Percentiles rank a stretch among this genome's conserved stretches.
These are phyloP conservation scores for Genyomyrus donnyi DNA, from an alignment of 2,113 vertebrate species.

Conservation along the genomic window DNA sequence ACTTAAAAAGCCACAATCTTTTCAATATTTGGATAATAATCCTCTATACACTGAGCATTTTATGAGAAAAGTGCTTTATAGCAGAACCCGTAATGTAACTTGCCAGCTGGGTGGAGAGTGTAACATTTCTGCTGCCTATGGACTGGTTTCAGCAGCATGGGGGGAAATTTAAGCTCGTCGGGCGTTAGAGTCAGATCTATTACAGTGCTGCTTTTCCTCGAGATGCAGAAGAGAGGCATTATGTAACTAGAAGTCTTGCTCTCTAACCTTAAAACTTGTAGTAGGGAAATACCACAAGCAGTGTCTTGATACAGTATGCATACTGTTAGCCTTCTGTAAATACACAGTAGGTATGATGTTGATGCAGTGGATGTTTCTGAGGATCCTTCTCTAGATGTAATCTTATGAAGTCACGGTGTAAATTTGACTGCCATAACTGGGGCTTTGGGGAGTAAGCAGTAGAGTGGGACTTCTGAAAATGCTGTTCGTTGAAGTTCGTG, in stretches of 20 bases:
- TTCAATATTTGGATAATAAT: neutral
- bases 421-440: neutral
- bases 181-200: conserved; percentile 62
- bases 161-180: conserved; percentile 55
- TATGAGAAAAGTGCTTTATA: neutral
- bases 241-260: conserved; percentile 25
- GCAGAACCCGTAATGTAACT: neutral
- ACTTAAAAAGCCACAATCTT: neutral
- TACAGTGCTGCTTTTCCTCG: conserved; percentile 42
- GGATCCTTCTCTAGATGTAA: neutral
- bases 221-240: conserved; percentile 46
- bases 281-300: neutral
- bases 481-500: neutral
- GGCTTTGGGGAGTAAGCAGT: neutral
- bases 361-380: neutral
- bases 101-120: neutral
- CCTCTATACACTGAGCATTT: too few relatives aligned
- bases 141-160: conserved; percentile 34
- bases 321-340: neutral
- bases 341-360: neutral
- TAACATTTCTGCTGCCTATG: neutral
- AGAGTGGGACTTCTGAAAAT: neutral
- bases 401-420: neutral
- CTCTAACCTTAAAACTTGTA: conserved; percentile 20
- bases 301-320: neutral